Evolutionary conservation across 2,888 invertebrate genomes (phyloP).

Genomic region (Stenoptilia bipunctidactyla): DNA sequence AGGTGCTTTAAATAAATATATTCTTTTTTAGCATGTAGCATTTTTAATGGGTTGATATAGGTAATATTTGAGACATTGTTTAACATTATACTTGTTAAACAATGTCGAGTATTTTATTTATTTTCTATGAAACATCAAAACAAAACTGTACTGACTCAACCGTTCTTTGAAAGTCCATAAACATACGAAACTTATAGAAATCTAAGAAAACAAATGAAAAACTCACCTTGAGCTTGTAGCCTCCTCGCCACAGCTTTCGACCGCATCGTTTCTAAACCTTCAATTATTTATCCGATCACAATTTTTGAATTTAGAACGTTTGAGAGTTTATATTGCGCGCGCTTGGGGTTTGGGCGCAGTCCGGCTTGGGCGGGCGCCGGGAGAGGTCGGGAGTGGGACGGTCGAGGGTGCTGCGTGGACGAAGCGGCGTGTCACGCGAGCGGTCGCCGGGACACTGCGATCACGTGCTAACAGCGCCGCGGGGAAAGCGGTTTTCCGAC

Average conservation of each 20-base stretch:
- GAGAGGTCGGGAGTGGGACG: constrained; percentile 30
- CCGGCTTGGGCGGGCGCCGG: constrained; percentile 45
- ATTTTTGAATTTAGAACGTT: constrained; percentile 29
- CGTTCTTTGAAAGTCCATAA: too few relatives aligned
- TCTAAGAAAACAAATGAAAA: constrained; percentile 4
- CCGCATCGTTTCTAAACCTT: constrained; percentile 73
- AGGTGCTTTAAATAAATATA: too few relatives aligned
- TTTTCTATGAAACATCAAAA: too few relatives aligned
- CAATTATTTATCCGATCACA: constrained; percentile 28
- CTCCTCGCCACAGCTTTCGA: constrained; percentile 80
- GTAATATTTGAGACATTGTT: too few relatives aligned
- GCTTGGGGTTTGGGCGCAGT: constrained; percentile 33
- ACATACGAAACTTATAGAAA: background rate
- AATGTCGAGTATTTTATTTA: too few relatives aligned
- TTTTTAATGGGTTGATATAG: too few relatives aligned
- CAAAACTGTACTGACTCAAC: too few relatives aligned
- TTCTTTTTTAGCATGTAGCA: too few relatives aligned
- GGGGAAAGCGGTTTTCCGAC: constrained; percentile 66
- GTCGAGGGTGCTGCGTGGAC: constrained; percentile 28
- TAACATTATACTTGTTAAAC: too few relatives aligned
- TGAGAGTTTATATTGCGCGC: constrained; percentile 11
- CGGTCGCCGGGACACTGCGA: constrained; percentile 65
- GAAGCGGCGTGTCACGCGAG: constrained; percentile 62
- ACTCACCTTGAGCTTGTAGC: constrained; percentile 78
- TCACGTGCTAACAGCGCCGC: constrained; percentile 56